A percentile compares a stretch with the other conserved stretches of the same genome.
phyloP scores from a whole-genome alignment of 2,888 invertebrate genomes.

The Tenthredo notha region DNA sequence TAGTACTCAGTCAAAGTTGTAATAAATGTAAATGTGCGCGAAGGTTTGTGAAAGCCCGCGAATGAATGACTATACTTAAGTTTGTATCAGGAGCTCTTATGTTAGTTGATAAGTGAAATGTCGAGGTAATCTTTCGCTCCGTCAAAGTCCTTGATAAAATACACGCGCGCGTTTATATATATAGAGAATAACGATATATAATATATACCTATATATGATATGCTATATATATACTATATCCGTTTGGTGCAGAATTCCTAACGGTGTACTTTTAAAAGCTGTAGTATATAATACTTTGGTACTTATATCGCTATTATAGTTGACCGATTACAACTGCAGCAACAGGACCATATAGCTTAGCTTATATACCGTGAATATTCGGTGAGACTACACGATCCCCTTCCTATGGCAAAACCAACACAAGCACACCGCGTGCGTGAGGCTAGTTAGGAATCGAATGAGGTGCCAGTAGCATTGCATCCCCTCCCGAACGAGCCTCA shows the following conservation, averaged over 20 bases:
- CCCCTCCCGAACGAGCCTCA: too few species aligned
- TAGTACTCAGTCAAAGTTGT: too few species aligned
- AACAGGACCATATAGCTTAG: not conserved
- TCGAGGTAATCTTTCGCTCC: constrained; percentile 34
- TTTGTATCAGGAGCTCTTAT: constrained; percentile 36
- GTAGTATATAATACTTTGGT: not conserved
- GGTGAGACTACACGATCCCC: too few species aligned
- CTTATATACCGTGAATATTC: too few species aligned
- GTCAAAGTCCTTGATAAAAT: constrained; percentile 41
- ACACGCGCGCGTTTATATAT: not conserved
- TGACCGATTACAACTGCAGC: not conserved
- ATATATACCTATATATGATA: not conserved
- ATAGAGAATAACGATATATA: not conserved
- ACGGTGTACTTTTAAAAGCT: constrained; percentile 18
- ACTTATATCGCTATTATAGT: not conserved
- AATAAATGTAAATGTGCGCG: constrained; percentile 17
- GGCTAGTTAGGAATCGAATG: too few species aligned
- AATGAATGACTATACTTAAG: constrained; percentile 49
- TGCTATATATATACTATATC: not conserved
- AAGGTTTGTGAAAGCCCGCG: constrained; percentile 50
- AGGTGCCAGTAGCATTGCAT: too few species aligned
- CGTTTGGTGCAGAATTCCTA: constrained; percentile 17
- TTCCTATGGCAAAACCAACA: too few species aligned
- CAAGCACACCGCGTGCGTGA: too few species aligned
- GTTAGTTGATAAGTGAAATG: constrained; percentile 42